These are phyloP conservation scores for Sycophila sp. DNA, from an alignment of 1,140 invertebrate genomes.

Conservation along the genomic window DNA sequence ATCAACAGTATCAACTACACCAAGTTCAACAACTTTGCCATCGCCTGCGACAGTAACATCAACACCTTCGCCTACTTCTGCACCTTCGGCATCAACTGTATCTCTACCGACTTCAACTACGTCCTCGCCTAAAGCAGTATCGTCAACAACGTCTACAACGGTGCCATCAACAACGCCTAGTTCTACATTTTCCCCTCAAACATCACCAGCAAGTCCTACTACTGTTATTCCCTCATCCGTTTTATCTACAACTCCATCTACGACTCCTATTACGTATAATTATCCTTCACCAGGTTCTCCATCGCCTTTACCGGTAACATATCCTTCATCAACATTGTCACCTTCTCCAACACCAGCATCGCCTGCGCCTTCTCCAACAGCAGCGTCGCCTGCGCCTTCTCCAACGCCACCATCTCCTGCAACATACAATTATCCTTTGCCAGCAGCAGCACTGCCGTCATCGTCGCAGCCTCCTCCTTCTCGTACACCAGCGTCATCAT, in stretches of 20 bases:
- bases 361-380: conserved; percentile 17
- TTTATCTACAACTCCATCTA: too few relatives aligned
- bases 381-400: not conserved
- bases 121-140: not conserved
- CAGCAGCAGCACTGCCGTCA: not conserved
- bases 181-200: not conserved
- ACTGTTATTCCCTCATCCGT: not conserved
- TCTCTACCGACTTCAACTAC: not conserved
- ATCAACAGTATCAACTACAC: not conserved
- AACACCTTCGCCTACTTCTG: not conserved
- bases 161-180: not conserved
- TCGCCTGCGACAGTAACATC: not conserved
- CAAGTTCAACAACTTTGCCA: not conserved
- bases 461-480: not conserved
- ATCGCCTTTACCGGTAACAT: not conserved
- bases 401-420: conserved; percentile 2
- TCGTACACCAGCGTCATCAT: not conserved
- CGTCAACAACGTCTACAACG: not conserved
- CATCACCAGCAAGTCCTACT: not conserved
- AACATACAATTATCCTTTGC: conserved; percentile 12
- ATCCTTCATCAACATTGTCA: conserved; percentile 4
- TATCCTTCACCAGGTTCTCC: conserved; percentile 17
- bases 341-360: not conserved
- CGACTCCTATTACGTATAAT: conserved; percentile 13
- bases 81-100: not conserved